Percentiles rank a stretch among this genome's conserved stretches.
These are phyloP conservation scores for Drosophila sp. DNA, from an alignment of 1,140 invertebrate species.

Conservation along the genomic window DNA sequence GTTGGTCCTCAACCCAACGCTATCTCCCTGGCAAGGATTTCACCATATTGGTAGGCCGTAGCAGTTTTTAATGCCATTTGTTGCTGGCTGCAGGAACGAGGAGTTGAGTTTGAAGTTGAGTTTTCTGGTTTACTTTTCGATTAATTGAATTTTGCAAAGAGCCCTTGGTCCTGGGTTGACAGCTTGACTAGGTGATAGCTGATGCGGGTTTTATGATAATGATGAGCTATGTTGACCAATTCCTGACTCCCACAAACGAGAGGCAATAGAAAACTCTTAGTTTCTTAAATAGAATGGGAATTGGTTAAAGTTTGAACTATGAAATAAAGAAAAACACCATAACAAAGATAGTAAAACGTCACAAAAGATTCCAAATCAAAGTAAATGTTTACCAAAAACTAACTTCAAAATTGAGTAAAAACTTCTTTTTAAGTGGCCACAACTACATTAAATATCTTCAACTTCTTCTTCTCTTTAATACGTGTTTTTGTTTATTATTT, in stretches of 20 bases:
- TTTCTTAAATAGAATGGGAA: not conserved
- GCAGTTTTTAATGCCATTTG: constrained; percentile 46
- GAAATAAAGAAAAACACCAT: no score
- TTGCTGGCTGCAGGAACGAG: not conserved
- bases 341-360: no score
- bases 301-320: no score
- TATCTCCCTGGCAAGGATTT: constrained; percentile 42
- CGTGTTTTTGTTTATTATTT: not conserved
- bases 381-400: no score
- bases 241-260: not conserved
- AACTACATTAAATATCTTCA: not conserved
- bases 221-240: constrained; percentile 11
- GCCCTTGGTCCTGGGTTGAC: constrained; percentile 22
- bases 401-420: no score
- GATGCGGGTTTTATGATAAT: not conserved
- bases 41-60: constrained; percentile 24
- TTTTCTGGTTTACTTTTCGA: constrained; percentile 49
- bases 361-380: no score
- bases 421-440: no score
- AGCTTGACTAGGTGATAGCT: constrained; percentile 25
- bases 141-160: constrained; percentile 69
- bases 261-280: not conserved
- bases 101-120: not conserved
- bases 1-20: constrained; percentile 6
- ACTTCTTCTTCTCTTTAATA: not conserved